These are phyloP conservation scores for Lampris incognitus DNA, from an alignment of 2,113 vertebrate species.

Conservation along the genomic window DNA sequence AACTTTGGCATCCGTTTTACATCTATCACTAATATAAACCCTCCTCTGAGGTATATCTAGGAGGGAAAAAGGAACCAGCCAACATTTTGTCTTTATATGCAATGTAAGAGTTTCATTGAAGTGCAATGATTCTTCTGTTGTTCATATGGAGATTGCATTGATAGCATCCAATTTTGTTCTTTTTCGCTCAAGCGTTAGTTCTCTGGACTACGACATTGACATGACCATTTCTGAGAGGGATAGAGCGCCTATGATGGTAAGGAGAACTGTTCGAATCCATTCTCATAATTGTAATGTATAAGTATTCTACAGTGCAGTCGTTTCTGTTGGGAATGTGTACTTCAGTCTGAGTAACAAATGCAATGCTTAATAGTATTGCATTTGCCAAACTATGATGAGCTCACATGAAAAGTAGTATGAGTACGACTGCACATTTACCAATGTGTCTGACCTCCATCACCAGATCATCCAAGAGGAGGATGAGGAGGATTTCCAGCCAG, in stretches of 20 bases:
- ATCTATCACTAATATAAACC: slow-evolving; percentile 4
- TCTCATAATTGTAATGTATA: neutral
- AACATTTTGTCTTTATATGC: neutral
- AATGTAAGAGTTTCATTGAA: neutral
- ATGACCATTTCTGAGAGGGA: slow-evolving; percentile 47
- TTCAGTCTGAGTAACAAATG: no score
- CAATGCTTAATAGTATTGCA: neutral
- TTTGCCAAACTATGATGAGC: neutral
- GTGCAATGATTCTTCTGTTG: neutral
- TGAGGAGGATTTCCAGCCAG: slow-evolving; percentile 34
- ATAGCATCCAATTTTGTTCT: slow-evolving; percentile 17
- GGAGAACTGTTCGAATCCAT: slow-evolving; percentile 21
- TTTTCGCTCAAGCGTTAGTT: slow-evolving; percentile 82
- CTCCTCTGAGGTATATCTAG: slow-evolving; percentile 1
- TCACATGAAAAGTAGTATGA: neutral
- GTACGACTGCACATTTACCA: neutral
- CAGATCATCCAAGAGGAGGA: slow-evolving; percentile 68
- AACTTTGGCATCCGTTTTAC: slow-evolving; percentile 7
- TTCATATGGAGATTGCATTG: neutral
- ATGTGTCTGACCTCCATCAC: neutral
- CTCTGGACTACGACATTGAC: slow-evolving; percentile 85
- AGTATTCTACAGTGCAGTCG: neutral
- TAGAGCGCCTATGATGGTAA: slow-evolving; percentile 67
- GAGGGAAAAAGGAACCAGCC: no score
- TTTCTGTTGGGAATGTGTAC: neutral